Base-by-base conservation (phyloP, 2,797 vertebrate species). In the Clarias laeviceps region DNA sequence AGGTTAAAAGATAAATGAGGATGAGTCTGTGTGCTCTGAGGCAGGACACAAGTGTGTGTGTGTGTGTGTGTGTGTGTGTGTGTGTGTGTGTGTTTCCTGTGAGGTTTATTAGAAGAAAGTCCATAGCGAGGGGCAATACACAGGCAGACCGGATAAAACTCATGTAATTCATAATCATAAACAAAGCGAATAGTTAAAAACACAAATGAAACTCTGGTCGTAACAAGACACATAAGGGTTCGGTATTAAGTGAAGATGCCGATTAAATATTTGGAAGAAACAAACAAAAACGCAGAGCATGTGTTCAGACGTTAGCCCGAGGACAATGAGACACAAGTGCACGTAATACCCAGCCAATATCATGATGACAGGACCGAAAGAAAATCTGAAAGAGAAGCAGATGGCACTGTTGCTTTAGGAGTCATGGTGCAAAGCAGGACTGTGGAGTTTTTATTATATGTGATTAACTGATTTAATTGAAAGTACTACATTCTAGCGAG, bases 321-420 rank as follows among this genome's bases (percentile, higher is more conserved):
- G 37, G 11, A 40, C 18, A 45, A 50, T 40, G 34, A 79, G 77
- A 62, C 34, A 8, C 59, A 40, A 24, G 34, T 79, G 77, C 54
- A 24, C 54, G 59, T 77, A 77, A 57, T 59, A 77, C 57, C 27
- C 57, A 29, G 34, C 74, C 54, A 59, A 24, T 57, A 77, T 22
- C 54, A 57, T 20, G 17, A 59, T 32, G 54, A 64, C 32, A 17
- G 14, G 77, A 24, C 32, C 77, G 37, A 62, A 40, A 40, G n/a
- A 27, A 14, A 50, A 61, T 5, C n/a, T 15, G 32, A 79, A 40
- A 62, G 57, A n/a, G 76, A 29, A 62, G 34, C 77, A 45, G 34
- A 80, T 64, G 73, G n/a, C 73, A 32, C 27, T 64, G 78, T 80
- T 80, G 34, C 37, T 7, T 40, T 79, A 24, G 59, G 34, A 79